Base-by-base conservation (phyloP, 2,113 vertebrate genomes). In the Oreochromis spilurus region DNA sequence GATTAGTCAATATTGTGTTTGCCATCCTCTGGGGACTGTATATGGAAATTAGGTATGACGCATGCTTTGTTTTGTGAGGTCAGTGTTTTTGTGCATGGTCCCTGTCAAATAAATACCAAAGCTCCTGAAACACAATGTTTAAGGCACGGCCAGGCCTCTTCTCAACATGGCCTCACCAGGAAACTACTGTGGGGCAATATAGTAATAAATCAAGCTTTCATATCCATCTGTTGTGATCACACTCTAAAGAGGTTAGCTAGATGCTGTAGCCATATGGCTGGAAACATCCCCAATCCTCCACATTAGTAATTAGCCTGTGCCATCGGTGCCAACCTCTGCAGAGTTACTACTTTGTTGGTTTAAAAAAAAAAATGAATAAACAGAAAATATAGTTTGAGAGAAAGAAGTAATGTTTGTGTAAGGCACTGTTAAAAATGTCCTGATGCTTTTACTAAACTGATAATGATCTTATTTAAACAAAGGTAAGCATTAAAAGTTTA, bases 111-210 rank as follows among this genome's bases (percentile, higher is more conserved):
- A 77, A 77, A 77, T 29, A 50, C 16, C 10, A 2, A 9, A 83
- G 19, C 55, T 89, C 34, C 75, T 53, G 58, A 83, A 79, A 91
- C 86, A 87, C 70, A 84, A 5, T 91, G 87, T 89, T 86, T 79
- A 88, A 80, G 5, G 84, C 9, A 16, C 5, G 2, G 6, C 9
- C 3, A 75, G 43, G 16, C 16, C 43, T 77, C 26, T 31, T 50
- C 6, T 31, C 43, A 31, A 77, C 45, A 77, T 31, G 26, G 17
- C 29, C 4, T 83, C 52, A 72, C 38, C 43, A 84, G 40, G 9
- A 77, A 52, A 75, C 26, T 12, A 6, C 36, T 43, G 21, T 40
- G 34, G 8, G 13, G 55, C 14, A 67, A n/a, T 38, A 13, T 10
- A 50, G 70, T 29, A 36, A 88, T 81, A 82, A 75, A 75, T 40